phyloP scores from a whole-genome alignment of 2,113 vertebrate genomes.

The Paracanthobrama guichenoti region DNA sequence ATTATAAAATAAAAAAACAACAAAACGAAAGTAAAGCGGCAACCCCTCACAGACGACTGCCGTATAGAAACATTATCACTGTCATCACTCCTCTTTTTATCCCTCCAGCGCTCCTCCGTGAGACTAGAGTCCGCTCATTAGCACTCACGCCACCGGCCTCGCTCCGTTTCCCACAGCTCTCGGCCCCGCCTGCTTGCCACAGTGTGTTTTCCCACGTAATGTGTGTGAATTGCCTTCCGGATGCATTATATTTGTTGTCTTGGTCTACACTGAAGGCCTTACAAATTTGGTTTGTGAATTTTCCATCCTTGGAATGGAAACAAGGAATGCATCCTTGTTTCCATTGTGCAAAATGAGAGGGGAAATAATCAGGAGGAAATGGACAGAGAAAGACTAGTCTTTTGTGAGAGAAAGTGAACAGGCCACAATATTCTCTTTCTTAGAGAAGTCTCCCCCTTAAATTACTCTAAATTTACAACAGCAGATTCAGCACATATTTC shows the following conservation, averaged over 20 bases:
- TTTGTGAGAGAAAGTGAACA: slow-evolving; percentile 23
- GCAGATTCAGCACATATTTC: slow-evolving; percentile 47
- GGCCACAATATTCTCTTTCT: slow-evolving; percentile 48
- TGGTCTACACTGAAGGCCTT: not conserved
- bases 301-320: no score
- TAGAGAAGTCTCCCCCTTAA: slow-evolving; percentile 3
- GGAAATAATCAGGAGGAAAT: not conserved
- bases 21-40: no score
- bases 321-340: slow-evolving; percentile 11
- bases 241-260: not conserved
- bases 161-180: no score
- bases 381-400: slow-evolving; percentile 19
- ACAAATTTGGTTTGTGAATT: slow-evolving; percentile 1
- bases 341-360: slow-evolving; percentile 16
- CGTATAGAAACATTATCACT: no score
- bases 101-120: no score
- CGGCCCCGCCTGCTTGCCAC: no score
- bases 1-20: no score
- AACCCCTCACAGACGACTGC: no score
- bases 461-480: slow-evolving; percentile 36
- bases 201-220: not conserved
- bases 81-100: no score
- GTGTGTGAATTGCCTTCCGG: not conserved
- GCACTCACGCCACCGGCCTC: no score
- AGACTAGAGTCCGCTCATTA: no score